Percentiles rank a stretch among this genome's conserved stretches.
Conservation (phyloP, 2,888 invertebrate genomes). For the Selenia dentaria region DNA sequence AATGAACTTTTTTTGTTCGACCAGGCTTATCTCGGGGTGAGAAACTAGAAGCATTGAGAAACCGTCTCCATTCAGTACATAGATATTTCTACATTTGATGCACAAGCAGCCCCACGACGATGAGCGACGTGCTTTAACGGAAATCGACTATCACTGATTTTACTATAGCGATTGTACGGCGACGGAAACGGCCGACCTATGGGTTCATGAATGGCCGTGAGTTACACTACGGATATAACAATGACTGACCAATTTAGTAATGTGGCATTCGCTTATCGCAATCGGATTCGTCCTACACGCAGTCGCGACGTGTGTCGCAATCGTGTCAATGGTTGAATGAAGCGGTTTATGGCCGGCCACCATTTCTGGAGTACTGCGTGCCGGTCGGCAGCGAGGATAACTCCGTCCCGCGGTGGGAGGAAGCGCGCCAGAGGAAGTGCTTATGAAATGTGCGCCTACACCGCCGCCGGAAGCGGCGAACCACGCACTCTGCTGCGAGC, state of each 20-base stretch:
- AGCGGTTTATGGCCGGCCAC: constrained; percentile 42
- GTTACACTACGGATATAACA: constrained; percentile 53
- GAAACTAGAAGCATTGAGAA: too few species aligned
- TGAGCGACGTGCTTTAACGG: constrained; percentile 29
- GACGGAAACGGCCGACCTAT: constrained; percentile 50
- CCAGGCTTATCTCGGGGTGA: constrained; percentile 72
- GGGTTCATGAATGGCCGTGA: constrained; percentile 51
- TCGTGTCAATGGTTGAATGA: constrained; percentile 42
- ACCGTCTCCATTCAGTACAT: too few species aligned
- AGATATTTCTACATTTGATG: too few species aligned
- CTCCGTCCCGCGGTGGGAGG: constrained; percentile 57
- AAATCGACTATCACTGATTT: constrained; percentile 51
- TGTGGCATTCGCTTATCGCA: constrained; percentile 54
- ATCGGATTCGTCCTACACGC: constrained; percentile 54
- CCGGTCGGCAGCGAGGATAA: constrained; percentile 24
- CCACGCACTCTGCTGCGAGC: constrained; percentile 40
- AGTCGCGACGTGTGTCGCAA: constrained; percentile 45
- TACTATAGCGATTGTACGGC: constrained; percentile 45
- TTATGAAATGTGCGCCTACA: constrained; percentile 75
- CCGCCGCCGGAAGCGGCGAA: constrained; percentile 68
- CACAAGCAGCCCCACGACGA: constrained; percentile 25
- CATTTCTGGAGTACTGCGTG: constrained; percentile 32
- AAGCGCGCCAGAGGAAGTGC: constrained; percentile 69
- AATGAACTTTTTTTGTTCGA: constrained; percentile 77
- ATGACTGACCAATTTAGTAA: constrained; percentile 58